phyloP scores from a whole-genome alignment of 2,797 vertebrate species.

The Vireo griseus region DNA sequence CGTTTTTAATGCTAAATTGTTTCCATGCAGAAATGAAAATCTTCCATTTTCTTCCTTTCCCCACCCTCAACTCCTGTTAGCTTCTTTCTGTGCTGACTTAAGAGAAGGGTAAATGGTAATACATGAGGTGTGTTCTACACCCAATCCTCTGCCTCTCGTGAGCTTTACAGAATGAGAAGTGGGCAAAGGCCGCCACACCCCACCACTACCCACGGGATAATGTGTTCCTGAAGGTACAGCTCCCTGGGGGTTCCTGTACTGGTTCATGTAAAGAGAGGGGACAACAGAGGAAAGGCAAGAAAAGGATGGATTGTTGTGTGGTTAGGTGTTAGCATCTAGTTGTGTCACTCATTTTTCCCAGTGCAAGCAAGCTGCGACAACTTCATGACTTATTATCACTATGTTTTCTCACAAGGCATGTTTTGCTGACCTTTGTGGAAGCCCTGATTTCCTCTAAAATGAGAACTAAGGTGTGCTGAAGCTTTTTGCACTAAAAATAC shows the following conservation, averaged over 20 bases:
- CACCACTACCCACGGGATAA: rapidly evolving
- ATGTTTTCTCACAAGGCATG: background rate
- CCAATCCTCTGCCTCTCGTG: background rate
- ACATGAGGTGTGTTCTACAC: rapidly evolving
- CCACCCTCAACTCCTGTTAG: background rate
- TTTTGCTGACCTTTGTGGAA: background rate
- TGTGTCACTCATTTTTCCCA: background rate
- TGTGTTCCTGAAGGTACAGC: background rate
- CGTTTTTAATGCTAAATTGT: background rate
- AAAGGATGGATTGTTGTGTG: background rate
- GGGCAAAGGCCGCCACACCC: rapidly evolving
- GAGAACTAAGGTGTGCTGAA: background rate
- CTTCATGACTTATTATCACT: background rate
- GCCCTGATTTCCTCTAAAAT: background rate
- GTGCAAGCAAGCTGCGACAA: background rate
- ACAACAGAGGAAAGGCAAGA: background rate
- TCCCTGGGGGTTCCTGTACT: background rate
- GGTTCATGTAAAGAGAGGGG: background rate
- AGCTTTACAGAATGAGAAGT: background rate
- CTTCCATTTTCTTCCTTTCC: background rate
- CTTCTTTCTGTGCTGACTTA: background rate
- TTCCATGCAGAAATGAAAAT: background rate
- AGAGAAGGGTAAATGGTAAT: background rate
- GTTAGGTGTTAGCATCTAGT: background rate
- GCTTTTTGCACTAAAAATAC: background rate